Evolutionary conservation across 2,888 invertebrate species (phyloP), one percentile per base, ranked within the genome.

Genomic region (Sphaerophoria taeniata): DNA sequence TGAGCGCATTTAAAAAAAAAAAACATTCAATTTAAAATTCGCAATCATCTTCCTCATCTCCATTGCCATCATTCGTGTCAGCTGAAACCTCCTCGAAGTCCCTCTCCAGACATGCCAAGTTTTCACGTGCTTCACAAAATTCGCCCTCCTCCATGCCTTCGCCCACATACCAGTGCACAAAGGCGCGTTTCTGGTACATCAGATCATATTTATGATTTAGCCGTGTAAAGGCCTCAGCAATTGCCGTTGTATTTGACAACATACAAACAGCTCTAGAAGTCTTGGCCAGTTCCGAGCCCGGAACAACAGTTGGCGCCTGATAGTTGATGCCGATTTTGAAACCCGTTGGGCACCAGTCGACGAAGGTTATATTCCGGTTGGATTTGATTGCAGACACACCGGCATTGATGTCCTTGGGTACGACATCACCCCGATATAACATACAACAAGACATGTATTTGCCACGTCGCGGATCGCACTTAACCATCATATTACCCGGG

Each of bases 271-370:
- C 97, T 87, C 98, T 94, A 88, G 96, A 95, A 69, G 97, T 96
- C 90, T 95, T 95, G 81, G 97, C 97, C 89, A 97, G 92, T 92
- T 97, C 96, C 0, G 96, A 96, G 24, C 95, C 95, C 14, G 94
- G 94, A 65, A 96, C 95, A 74, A 95, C 95, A 1, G 95, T 95
- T 0, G 98, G 97, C 24, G 96, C 95, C 92, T 97, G 96, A 92
- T 96, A 96, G 93, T 97, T 96, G 89, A 97, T 96, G 87, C 96
- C 96, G 34, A 96, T 96, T 93, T 97, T 97, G 90, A 98, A 98
- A 0, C 98, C 98, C 6, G 98, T 98, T 2, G 98, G 98, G 90
- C 97, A 97, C 97, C 97, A 98, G 90, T 98, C 97, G n/a, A 98
- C 98, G 90, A 98, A 98, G 87, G 96, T 95, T 72, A 98, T 96